These are phyloP conservation scores for Aporophyla lueneburgensis DNA, from an alignment of 2,888 invertebrate genomes.

Conservation along the genomic window DNA sequence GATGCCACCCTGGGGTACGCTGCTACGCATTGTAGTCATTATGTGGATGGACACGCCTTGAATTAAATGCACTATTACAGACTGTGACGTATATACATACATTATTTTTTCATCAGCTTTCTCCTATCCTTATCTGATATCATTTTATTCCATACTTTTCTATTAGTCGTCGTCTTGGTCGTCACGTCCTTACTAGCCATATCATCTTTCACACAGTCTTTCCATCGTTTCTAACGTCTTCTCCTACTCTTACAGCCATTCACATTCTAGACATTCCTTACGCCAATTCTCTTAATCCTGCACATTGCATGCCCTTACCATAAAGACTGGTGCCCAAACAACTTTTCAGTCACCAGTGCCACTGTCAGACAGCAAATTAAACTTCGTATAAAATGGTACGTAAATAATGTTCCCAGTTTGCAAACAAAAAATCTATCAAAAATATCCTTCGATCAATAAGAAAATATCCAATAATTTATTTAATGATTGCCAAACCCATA, in stretches of 20 bases:
- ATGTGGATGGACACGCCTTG: background rate
- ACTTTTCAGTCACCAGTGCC: background rate
- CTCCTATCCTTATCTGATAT: background rate
- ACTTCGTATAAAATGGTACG: too few relatives aligned
- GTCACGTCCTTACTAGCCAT: background rate
- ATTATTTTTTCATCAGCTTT: background rate
- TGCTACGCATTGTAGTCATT: background rate
- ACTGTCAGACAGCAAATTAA: background rate
- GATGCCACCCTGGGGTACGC: conserved; percentile 31
- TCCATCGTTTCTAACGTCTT: background rate
- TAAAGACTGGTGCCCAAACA: background rate
- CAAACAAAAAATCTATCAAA: too few relatives aligned
- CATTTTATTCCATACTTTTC: background rate
- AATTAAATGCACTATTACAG: background rate
- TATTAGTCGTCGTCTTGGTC: background rate
- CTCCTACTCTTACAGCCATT: background rate
- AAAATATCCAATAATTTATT: too few relatives aligned
- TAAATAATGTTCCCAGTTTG: too few relatives aligned
- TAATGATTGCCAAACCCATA: too few relatives aligned
- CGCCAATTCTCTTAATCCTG: background rate
- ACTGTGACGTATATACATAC: background rate
- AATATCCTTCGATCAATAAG: too few relatives aligned
- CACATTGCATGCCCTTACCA: background rate
- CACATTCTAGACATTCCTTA: background rate
- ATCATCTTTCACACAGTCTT: background rate